These are phyloP conservation scores for Cichlasoma orientale DNA, from an alignment of 2,797 vertebrate species.

Conservation along the genomic window DNA sequence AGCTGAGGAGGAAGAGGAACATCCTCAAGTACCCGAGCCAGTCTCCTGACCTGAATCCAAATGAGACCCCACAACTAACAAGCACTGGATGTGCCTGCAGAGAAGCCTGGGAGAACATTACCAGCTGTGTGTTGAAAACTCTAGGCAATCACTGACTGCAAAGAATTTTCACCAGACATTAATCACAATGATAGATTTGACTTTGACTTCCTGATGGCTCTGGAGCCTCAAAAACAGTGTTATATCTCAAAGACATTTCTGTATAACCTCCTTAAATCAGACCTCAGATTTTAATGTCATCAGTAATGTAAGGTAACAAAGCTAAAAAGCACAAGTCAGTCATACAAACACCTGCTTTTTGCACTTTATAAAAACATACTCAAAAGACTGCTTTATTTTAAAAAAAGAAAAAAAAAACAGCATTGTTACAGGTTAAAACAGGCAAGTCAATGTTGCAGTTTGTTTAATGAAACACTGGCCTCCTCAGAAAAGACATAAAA, in stretches of 20 bases:
- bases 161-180: background rate
- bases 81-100: background rate
- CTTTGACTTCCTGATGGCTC: too few species aligned
- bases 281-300: background rate
- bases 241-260: background rate
- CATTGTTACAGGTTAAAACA: conserved; percentile 74
- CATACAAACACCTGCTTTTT: background rate
- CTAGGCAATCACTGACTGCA: background rate
- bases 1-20: background rate
- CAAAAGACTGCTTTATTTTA: conserved; percentile 69
- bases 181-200: background rate
- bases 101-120: background rate
- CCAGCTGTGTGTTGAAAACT: too few species aligned
- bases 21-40: too few species aligned
- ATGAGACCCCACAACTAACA: too few species aligned
- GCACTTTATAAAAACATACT: conserved; percentile 58
- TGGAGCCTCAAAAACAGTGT: too few species aligned
- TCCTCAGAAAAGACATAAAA: conserved; percentile 70
- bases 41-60: too few species aligned
- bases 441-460: conserved; percentile 61
- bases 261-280: background rate
- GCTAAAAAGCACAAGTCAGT: background rate
- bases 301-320: background rate
- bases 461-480: conserved; percentile 76
- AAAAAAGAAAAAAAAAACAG: conserved; percentile 36